Evolutionary conservation across 2,797 vertebrate species (phyloP).

Genomic region (Moxostoma hubbsi): DNA sequence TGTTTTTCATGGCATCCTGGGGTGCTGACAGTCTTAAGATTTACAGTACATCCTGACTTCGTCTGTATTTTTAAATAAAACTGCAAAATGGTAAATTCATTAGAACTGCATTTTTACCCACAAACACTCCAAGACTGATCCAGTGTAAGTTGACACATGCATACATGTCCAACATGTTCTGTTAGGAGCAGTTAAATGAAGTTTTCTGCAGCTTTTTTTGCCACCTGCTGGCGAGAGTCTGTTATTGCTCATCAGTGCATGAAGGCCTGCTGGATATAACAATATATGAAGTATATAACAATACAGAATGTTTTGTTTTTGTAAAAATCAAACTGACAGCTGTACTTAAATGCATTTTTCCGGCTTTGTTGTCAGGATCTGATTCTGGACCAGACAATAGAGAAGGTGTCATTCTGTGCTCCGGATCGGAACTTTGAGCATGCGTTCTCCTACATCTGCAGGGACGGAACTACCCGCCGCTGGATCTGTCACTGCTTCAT

Average conservation of each 20-base stretch:
- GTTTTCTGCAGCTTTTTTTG: constrained; percentile 13
- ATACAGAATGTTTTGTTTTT: not conserved
- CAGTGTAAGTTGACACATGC: too few relatives aligned
- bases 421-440: constrained; percentile 98
- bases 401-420: constrained; percentile 99
- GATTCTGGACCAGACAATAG: constrained; percentile 99
- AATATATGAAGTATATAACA: too few relatives aligned
- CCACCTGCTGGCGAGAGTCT: constrained; percentile 44
- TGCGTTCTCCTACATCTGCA: constrained; percentile 98
- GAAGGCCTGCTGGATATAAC: not conserved
- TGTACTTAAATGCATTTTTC: not conserved
- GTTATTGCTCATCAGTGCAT: constrained; percentile 5
- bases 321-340: not conserved
- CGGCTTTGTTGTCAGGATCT: constrained; percentile 83
- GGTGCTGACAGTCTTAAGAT: too few relatives aligned
- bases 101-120: too few relatives aligned
- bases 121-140: too few relatives aligned
- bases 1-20: too few relatives aligned
- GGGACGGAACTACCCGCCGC: constrained; percentile 95
- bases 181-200: not conserved
- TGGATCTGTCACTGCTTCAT: constrained; percentile 99
- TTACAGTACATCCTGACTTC: too few relatives aligned
- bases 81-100: too few relatives aligned
- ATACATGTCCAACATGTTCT: not conserved
- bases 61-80: too few relatives aligned